Base-by-base conservation (phyloP, 1,140 invertebrate genomes). In the Drosophila teissieri region DNA sequence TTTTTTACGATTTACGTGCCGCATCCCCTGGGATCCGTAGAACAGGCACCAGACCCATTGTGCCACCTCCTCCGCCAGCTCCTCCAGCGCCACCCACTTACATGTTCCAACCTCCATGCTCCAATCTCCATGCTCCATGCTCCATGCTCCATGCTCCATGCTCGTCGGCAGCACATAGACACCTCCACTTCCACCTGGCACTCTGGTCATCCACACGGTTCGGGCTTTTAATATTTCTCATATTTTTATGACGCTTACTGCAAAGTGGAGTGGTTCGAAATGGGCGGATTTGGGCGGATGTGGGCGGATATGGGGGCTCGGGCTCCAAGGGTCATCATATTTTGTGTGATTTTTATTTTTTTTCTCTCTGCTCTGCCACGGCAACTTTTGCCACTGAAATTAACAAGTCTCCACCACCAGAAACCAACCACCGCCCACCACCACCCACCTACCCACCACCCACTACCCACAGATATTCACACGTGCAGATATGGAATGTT, bases 1-100 rank as follows among this genome's bases (percentile, higher is more conserved):
- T 86, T 88, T 85, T 86, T 86, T 86, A 88, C 82, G 82, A 86
- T 88, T 79, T 86, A 86, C 82, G 82, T 86, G 82, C 83, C 83
- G 58, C 80, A 79, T 88, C 82, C 82, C 83, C 39, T 42, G 82
- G 83, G 83, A 82, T 52, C 34, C 24, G 11, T 7, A 10, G 48
- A 46, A 12, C 57, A 64, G 42, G 22, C 44, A 37, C 4, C 62
- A 49, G 34, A 17, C 17, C 60, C 78, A 81, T 73, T 65, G 58
- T 65, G 44, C 44, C 58, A 24, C 2, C 6, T 31, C 22, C 12
- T 6, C 22, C 14, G 0, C 22, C 31, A 31, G 8, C 8, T 31
- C 8, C 31, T 31, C 8, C 31, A 31, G 10, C 2, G 31, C 31
- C 31, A 8, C 44, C 44, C 42, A 64, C 42, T 65, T 22, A 14